Conservation (phyloP, 2,888 invertebrate species). For the Ernsta delagoae region DNA sequence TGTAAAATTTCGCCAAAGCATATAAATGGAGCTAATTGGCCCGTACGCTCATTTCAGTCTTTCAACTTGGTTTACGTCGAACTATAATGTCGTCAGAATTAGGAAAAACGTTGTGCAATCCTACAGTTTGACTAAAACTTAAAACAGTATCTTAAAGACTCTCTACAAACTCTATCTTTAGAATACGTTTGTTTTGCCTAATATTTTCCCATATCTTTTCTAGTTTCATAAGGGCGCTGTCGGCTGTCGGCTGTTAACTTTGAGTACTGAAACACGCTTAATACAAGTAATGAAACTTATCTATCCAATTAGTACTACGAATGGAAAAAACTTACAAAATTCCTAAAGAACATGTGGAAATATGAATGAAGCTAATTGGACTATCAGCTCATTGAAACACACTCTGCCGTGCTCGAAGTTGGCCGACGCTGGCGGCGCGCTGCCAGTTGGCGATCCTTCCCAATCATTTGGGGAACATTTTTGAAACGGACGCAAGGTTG, state of each 20-base stretch:
- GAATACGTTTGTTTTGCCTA: too few species aligned
- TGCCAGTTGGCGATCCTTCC: conserved; percentile 74
- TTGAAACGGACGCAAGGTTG: conserved; percentile 46
- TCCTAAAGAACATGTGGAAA: conserved; percentile 46
- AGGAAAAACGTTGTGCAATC: background rate
- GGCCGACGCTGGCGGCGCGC: conserved; percentile 60
- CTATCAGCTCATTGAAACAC: conserved; percentile 74
- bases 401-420: conserved; percentile 61
- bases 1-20: conserved; percentile 34
- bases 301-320: background rate
- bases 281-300: background rate
- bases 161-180: too few species aligned
- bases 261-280: too few species aligned
- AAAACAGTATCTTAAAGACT: background rate
- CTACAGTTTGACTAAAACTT: background rate
- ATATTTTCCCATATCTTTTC: too few species aligned
- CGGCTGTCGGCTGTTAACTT: too few species aligned
- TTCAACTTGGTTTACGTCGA: conserved; percentile 10
- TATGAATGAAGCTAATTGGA: conserved; percentile 81
- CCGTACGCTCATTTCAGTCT: conserved; percentile 22
- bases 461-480: conserved; percentile 65
- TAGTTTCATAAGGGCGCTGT: too few species aligned
- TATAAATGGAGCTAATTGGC: conserved; percentile 36
- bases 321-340: background rate
- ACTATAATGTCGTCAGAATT: conserved; percentile 10